Percentiles rank a stretch among this genome's conserved stretches.
Conservation (phyloP, 2,113 vertebrate species). For the Cynocephalus volans region DNA sequence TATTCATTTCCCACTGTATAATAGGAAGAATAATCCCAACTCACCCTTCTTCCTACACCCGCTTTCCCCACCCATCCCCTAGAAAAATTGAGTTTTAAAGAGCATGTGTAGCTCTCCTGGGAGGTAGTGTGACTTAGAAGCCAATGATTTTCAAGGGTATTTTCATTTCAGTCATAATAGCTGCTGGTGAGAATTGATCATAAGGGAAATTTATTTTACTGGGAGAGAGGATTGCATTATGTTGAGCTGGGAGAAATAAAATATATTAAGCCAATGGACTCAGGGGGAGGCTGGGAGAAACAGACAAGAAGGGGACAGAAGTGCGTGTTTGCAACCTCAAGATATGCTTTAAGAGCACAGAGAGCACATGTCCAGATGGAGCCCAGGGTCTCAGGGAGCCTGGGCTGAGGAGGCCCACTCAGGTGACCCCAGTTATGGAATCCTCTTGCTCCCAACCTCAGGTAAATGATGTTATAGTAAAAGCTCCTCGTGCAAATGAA, state of each 20-base stretch:
- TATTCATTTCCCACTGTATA: neutral
- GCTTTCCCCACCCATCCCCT: too few relatives aligned
- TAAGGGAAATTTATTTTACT: neutral
- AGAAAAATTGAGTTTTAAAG: neutral
- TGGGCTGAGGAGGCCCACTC: accelerated
- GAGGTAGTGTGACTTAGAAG: neutral
- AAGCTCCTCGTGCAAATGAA: too few relatives aligned
- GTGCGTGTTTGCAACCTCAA: accelerated
- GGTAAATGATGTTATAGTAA: neutral
- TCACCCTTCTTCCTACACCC: neutral
- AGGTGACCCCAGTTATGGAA: neutral
- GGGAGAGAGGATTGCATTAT: neutral
- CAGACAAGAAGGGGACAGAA: neutral
- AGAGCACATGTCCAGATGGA: accelerated
- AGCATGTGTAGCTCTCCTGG: accelerated
- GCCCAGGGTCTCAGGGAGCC: neutral
- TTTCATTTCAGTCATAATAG: neutral
- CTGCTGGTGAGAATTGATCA: neutral
- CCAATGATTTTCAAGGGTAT: neutral
- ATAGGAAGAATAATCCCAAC: neutral
- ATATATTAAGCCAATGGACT: neutral
- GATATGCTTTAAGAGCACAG: neutral
- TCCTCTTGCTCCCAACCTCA: neutral
- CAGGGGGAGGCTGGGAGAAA: neutral
- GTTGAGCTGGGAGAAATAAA: slow-evolving; percentile 42